These are phyloP conservation scores for Mesitornis unicolor DNA, from an alignment of 2,113 vertebrate genomes.

Conservation along the genomic window DNA sequence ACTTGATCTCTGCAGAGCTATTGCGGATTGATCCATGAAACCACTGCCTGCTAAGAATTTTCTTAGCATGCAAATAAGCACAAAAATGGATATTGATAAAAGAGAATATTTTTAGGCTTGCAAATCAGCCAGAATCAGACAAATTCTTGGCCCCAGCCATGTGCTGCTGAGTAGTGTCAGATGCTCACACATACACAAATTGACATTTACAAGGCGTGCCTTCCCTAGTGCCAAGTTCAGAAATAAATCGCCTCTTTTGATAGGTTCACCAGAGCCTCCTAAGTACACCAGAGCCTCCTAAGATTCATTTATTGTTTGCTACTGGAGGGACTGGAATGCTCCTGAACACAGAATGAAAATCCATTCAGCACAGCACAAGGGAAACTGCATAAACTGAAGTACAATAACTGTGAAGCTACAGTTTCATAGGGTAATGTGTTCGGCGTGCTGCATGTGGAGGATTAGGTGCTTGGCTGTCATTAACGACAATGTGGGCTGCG, in stretches of 20 bases:
- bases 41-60: background rate
- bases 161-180: slow-evolving; percentile 67
- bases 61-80: slow-evolving; percentile 48
- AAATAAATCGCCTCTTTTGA: slow-evolving; percentile 41
- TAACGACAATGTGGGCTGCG: background rate
- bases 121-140: slow-evolving; percentile 43
- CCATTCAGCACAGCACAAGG: background rate
- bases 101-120: slow-evolving; percentile 64
- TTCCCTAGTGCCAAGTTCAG: slow-evolving; percentile 36
- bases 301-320: slow-evolving; percentile 63
- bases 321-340: slow-evolving; percentile 27
- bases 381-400: background rate
- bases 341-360: slow-evolving; percentile 22
- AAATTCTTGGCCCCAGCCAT: slow-evolving; percentile 60
- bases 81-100: slow-evolving; percentile 68
- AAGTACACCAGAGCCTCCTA: slow-evolving; percentile 40
- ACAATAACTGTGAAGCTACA: background rate
- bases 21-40: background rate
- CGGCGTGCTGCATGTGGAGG: background rate
- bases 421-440: background rate
- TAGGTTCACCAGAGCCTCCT: slow-evolving; percentile 38
- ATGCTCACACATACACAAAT: slow-evolving; percentile 36
- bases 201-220: slow-evolving; percentile 68
- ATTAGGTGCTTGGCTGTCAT: background rate
- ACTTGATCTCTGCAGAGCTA: slow-evolving; percentile 9